Base-by-base conservation (phyloP, 2,797 vertebrate genomes). In the Capromys pilorides region DNA sequence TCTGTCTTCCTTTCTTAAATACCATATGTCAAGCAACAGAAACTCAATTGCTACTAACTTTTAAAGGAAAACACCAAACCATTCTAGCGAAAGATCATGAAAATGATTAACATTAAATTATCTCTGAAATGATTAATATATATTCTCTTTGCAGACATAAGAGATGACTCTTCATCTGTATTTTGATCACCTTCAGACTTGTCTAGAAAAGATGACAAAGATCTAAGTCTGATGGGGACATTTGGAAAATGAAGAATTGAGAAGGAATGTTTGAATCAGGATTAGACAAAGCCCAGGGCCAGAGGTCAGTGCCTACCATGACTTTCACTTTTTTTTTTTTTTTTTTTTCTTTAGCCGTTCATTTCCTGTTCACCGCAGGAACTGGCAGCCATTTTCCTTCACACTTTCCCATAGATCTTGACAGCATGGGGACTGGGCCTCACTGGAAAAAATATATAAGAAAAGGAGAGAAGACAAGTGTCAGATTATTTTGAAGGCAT, bases 31-130 rank as follows among this genome's bases (percentile, higher is more conserved):
- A 92, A 94, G 41, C 39, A 91, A 59, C 14, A 71, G 75, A 86
- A 90, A 84, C 26, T 77, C 39, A 22, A 71, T 80, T 73, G 57
- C 33, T 59, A 73, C 61, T 91, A 93, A 91, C 28, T 82, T 95
- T 93, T 61, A 91, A 84, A 95, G 45, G 33, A 95, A 91, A 93
- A 92, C 45, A 33, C 28, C 54, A 83, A 88, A 69, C 36, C 87
- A 86, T 90, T 67, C 86, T 28, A 67, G 57, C 71, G 45, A 94
- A 88, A 39, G 75, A 95, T 71, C 84, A 77, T 83, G 57, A 87
- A 95, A 96, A 88, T 71, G 12, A 81, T 64, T 94, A 45, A 31
- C 24, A 71, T 11, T 22, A 94, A 93, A 87, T 51, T 41, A 22
- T 66, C 71, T 36, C 61, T n/a, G 13, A 45, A 75, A 41, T 75